Base-by-base conservation (phyloP, 1,140 invertebrate species). In the Teleopsis dalmanni region DNA sequence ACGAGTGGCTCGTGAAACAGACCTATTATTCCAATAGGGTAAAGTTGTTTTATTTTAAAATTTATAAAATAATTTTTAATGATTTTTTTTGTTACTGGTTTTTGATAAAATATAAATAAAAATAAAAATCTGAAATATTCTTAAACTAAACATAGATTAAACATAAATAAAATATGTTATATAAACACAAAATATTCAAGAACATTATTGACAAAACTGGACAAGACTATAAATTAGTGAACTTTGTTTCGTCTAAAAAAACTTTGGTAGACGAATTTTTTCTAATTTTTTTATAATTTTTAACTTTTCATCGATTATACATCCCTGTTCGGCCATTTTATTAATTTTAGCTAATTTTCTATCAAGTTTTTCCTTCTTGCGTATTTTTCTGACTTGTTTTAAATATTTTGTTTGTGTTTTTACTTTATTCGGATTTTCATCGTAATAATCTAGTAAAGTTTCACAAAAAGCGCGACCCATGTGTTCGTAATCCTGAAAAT, bases 391-490 rank as follows among this genome's bases (percentile, higher is more conserved):
- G 51, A 91, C 71, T 65, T 85, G 81, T 49, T 79, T 80, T 37
- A 89, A 78, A 57, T 89, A 86, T 74, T 88, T 89, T 47, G 77
- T 78, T 47, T 87, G 76, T 40, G 88, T 72, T 65, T 77, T 81
- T 72, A 88, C 86, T 80, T 93, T 93, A 54, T 80, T 80, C 7
- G 88, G 87, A 72, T 89, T 84, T 37, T 90, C 84, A 70, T 93
- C 89, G 60, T 85, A 91, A 72, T 88, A 94, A 66, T 95, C 91
- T 46, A 94, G 73, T 9, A 95, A 72, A 3, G 91, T 93, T 73
- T 94, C 89, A 74, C 91, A 95, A 74, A 95, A 95, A 29, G 88
- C 82, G 58, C 83, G 81, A 8, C 91, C 92, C 62, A 95, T 81
- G 51, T 81, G 78, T 61, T 89, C 84, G 64, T 84, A 90, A 45